Conservation (phyloP, 2,113 vertebrate species). For the Hypocryptadius cinnamomeus region DNA sequence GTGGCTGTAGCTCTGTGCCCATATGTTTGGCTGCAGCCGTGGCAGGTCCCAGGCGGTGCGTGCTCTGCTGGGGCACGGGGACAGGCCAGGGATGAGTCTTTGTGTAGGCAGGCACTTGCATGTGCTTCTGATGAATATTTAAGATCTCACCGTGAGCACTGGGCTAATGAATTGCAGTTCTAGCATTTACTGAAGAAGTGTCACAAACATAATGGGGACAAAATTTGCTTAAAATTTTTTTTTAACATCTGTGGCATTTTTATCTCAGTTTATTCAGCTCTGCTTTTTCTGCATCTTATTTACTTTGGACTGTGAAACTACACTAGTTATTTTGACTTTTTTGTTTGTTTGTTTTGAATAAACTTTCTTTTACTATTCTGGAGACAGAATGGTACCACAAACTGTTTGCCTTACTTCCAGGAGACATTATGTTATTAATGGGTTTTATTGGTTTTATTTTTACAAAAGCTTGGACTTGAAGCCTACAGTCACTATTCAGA, state of each 20-base stretch:
- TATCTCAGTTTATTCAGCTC: not conserved
- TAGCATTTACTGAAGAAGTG: not conserved
- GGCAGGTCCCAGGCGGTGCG: not conserved
- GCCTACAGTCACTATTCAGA: not conserved
- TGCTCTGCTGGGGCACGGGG: not conserved
- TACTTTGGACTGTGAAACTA: not conserved
- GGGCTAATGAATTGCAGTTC: slow-evolving; percentile 11
- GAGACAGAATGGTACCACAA: not conserved
- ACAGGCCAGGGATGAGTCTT: not conserved
- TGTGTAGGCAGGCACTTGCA: not conserved
- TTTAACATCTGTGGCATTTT: not conserved
- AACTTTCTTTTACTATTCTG: not conserved
- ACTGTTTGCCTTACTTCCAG: not conserved
- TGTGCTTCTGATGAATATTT: not conserved
- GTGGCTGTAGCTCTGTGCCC: not conserved
- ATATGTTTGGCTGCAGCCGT: not conserved
- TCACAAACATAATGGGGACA: not conserved
- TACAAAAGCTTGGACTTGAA: not conserved
- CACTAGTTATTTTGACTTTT: not conserved
- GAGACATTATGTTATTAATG: not conserved
- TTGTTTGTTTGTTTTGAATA: not conserved
- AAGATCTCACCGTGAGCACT: not conserved
- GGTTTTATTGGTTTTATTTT: not conserved
- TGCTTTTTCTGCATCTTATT: not conserved
- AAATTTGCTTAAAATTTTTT: slow-evolving; percentile 32